phyloP scores from a whole-genome alignment of 2,888 invertebrate species.

The Nebria salina region DNA sequence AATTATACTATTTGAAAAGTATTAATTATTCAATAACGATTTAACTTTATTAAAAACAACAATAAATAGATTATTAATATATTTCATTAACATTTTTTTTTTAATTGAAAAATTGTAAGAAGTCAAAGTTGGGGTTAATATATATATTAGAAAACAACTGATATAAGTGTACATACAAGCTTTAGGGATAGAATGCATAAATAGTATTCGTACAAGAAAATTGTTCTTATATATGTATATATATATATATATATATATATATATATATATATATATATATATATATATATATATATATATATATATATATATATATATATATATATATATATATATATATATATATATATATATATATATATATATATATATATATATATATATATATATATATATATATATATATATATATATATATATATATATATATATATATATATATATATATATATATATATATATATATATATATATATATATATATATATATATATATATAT shows the following conservation, averaged over 20 bases:
- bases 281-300: slow-evolving; percentile 11
- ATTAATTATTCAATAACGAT: no score
- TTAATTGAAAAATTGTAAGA: no score
- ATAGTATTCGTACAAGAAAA: no score
- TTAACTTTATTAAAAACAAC: no score
- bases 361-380: slow-evolving; percentile 7
- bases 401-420: slow-evolving; percentile 11
- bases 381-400: slow-evolving; percentile 12
- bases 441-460: slow-evolving; percentile 12
- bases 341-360: slow-evolving; percentile 11
- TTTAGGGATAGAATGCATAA: no score
- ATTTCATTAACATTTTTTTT: no score
- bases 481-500: slow-evolving; percentile 7
- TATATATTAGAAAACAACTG: no score
- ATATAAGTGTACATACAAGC: no score
- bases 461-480: slow-evolving; percentile 11
- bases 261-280: slow-evolving; percentile 12
- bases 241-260: slow-evolving; percentile 7
- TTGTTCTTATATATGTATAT: no score
- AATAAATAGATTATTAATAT: no score
- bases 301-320: slow-evolving; percentile 7
- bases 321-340: slow-evolving; percentile 12
- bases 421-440: slow-evolving; percentile 7
- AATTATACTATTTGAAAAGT: no score
- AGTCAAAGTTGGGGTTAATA: no score